Base-by-base conservation (phyloP, 2,888 invertebrate species). In the Andrena camellia region DNA sequence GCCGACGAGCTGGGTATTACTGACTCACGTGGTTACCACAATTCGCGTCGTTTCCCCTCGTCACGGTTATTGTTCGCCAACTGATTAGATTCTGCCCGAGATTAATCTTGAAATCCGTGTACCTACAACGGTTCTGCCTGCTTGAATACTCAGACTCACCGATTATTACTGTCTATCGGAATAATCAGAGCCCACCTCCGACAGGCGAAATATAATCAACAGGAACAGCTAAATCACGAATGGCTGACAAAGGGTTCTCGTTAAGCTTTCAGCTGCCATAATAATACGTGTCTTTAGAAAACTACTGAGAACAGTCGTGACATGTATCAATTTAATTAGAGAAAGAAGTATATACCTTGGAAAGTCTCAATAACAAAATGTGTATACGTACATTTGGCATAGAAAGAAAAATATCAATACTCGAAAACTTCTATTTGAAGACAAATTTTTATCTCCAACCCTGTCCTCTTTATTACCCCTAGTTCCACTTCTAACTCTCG, bases 71-170 rank as follows among this genome's bases (percentile, higher is more conserved):
- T 87, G 81, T 88, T 84, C 75, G 23, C 29, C 13, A 42, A 78
- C 88, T 87, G 86, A 87, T 87, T 88, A 86, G 77, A 87, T 86
- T 81, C 79, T 86, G 72, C 79, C 81, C 75, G 78, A 80, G 73
- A 88, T 88, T 86, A 86, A 88, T 87, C 77, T 69, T 20, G 80
- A 78, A 80, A 76, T 78, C 75, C 62, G 68, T 35, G 23, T 52
- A 64, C n/a, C 60, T 66, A 54, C 71, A 42, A 29, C 54, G 59
- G 26, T 57, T 8, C 10, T 4, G 13, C 20, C 57, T 23, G 26
- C n/a, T 8, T 3, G 54, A 10, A 62, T 23, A 13, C n/a, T 20
- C 20, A 23, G 17, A 66, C 67, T 31, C 50, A n/a, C 57, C 62
- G 79, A 87, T 76, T 86, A 85, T 83, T 80, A 78, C 78, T 83